A percentile compares a stretch with the other conserved stretches of the same genome.
phyloP scores from a whole-genome alignment of 2,888 invertebrate genomes.

The Apomyelois bistriatella region DNA sequence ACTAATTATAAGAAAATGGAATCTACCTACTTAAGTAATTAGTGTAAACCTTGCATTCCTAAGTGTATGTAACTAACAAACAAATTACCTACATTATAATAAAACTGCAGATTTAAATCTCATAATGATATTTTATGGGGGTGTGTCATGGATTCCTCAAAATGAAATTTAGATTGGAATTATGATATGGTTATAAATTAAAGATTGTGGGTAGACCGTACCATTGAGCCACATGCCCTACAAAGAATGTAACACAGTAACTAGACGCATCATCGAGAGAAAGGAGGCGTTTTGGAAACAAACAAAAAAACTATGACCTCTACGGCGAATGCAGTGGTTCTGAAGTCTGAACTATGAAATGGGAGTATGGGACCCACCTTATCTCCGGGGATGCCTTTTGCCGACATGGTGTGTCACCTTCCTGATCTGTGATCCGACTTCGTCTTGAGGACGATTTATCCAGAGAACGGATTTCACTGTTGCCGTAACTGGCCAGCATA shows the following conservation, averaged over 20 bases:
- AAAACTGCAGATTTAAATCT: too few relatives aligned
- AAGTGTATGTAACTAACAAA: too few relatives aligned
- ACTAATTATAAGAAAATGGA: too few relatives aligned
- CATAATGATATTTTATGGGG: too few relatives aligned
- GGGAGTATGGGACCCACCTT: constrained; percentile 84
- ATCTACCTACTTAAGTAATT: too few relatives aligned
- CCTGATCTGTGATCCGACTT: constrained; percentile 65
- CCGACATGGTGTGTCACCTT: constrained; percentile 83
- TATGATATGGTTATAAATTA: background rate
- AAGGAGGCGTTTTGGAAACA: constrained; percentile 59
- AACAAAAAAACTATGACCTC: constrained; percentile 64
- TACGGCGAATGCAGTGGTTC: constrained; percentile 29
- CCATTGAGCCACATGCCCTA: background rate
- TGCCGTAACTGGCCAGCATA: constrained; percentile 74
- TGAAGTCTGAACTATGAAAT: constrained; percentile 25
- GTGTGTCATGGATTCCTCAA: too few relatives aligned
- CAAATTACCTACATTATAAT: too few relatives aligned
- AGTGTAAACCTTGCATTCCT: too few relatives aligned
- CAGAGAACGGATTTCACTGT: constrained; percentile 76
- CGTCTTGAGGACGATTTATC: constrained; percentile 74
- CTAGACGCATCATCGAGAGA: constrained; percentile 45
- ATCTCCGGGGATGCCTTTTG: constrained; percentile 90
- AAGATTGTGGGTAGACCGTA: background rate
- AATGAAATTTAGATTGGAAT: too few relatives aligned
- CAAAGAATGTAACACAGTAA: constrained; percentile 23